Evolutionary conservation across 2,797 vertebrate genomes (phyloP), one percentile per base, ranked within the genome.

Genomic region (Philypnodon macrostomus): DNA sequence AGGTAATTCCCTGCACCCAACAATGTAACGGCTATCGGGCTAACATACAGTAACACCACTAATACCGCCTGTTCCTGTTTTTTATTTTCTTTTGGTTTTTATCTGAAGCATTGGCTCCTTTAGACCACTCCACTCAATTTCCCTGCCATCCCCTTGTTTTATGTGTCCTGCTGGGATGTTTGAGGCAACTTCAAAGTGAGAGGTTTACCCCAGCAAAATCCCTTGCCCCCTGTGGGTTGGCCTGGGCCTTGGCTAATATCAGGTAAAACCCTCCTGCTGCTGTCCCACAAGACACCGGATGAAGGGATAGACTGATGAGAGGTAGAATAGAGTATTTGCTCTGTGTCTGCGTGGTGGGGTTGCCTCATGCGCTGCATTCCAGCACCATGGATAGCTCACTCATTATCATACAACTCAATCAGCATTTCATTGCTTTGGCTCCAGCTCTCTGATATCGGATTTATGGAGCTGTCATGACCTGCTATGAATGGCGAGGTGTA

Each of bases 221-320:
- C 71, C 31, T 16, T 44, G 3, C 2, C 62, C 39, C 48, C 50
- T 50, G 67, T 31, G 29, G 56, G 53, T 62, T 47, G 63, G 58
- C 73, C 71, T 1, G 36, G 71, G 56, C 52, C 73, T 58, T 47
- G 67, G 67, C 67, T 84, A 76, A 83, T 80, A 83, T 78, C 57
- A 58, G 52, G 40, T 70, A 63, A 68, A 79, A 78, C 75, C 75
- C 76, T 58, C 73, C 57, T 62, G 70, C 55, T 71, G 74, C 66
- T 63, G 24, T 75, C 74, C 73, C 65, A 62, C 24, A 72, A 82
- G 72, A 80, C 83, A 55, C 46, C 59, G 63, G 71, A 69, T 83
- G 69, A 77, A 80, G 73, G 75, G 73, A 81, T 52, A 78, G 76
- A 79, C 67, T 73, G 80, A 75, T 75, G 70, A 81, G 72, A 75